Evolutionary conservation across 2,113 vertebrate species (phyloP), one percentile per base, ranked within the genome.

Genomic region (Brachirus orientalis): DNA sequence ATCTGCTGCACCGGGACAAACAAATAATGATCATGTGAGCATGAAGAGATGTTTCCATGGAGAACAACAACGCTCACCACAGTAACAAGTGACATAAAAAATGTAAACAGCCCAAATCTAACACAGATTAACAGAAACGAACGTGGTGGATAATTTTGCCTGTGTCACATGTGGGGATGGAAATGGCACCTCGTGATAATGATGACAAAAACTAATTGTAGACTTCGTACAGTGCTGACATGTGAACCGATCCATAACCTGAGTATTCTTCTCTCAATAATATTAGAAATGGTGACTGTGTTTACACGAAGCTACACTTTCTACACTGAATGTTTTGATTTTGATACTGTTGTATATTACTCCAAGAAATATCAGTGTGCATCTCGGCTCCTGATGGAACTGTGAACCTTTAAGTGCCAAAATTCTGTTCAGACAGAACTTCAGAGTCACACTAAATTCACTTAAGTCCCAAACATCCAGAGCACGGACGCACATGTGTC

Each of bases 281-380:
- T 36, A 18, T 28, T 28, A 28, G 28, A 28, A 3, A n/a, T 35
- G 17, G 38, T 63, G 60, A 51, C 35, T 28, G 40, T 66, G 51
- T 46, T 66, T 22, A 69, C 46, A 44, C 33, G 28, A 43, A 22
- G 22, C 37, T 41, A 41, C 7, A 57, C 2, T 43, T 59, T 17
- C 8, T 28, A 33, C 18, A 17, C 48, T 33, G 16, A 64, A 20
- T n/a, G 18, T 51, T 52, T 43, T 28, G 2, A 7, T 17, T 28
- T 16, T 50, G 6, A 20, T 38, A 2, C 11, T 10, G 4, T 61
- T 62, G 46, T 62, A 14, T 43, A 44, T 45, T 17, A 45, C 41
- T 59, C 12, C n/a, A 38, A 38, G 10, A 55, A 55, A 38, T 38
- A 55, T 19, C 19, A 55, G 38, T 43, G 6, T 20, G 18, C 1